Evolutionary conservation across 2,888 invertebrate species (phyloP), one percentile per base, ranked within the genome.

Genomic region (Lepas anatifera): DNA sequence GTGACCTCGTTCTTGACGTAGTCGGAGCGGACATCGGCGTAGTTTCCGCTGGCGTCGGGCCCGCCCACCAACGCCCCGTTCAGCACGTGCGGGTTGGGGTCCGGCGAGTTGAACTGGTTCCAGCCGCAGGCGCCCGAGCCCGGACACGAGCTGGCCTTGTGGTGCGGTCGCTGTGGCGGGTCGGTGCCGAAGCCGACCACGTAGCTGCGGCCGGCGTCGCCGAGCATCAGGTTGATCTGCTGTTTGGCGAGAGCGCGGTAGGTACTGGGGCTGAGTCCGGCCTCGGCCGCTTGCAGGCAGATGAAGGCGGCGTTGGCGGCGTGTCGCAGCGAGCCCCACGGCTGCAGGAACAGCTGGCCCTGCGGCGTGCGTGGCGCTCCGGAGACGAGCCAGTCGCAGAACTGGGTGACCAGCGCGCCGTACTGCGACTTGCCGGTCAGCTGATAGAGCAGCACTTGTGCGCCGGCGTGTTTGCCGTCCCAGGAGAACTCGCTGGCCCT

Each of bases 11-110:
- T 84, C 75, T 83, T 83, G 22, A 83, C 77, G 76, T 81, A 84
- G 72, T 85, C 84, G 71, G 82, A 81, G 67, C 85, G 79, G 37
- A 77, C 77, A 75, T 85, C 85, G 68, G 79, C 78, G 76, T 83
- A 85, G 69, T 79, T 76, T 74, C 85, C 85, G 58, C 81, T 81
- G 71, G 79, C 79, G 74, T 83, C 83, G 0, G 85, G 85, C 0
- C 85, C 85, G 52, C 84, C 84, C 2, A 85, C 84, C 46, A 85
- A 74, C 25, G 85, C 85, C 0, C 85, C 85, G 72, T 81, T 81
- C 7, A 85, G 77, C 6, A 81, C 78, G 74, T 84, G 84, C 0
- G 83, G 83, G 76, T 85, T 85, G 0, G 83, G 79, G 3, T 76
- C 78, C 37, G 78, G 75, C 2, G 79, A 79, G 48, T 77, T 78